phyloP scores from a whole-genome alignment of 2,113 vertebrate species.

The Peromyscus leucopus region DNA sequence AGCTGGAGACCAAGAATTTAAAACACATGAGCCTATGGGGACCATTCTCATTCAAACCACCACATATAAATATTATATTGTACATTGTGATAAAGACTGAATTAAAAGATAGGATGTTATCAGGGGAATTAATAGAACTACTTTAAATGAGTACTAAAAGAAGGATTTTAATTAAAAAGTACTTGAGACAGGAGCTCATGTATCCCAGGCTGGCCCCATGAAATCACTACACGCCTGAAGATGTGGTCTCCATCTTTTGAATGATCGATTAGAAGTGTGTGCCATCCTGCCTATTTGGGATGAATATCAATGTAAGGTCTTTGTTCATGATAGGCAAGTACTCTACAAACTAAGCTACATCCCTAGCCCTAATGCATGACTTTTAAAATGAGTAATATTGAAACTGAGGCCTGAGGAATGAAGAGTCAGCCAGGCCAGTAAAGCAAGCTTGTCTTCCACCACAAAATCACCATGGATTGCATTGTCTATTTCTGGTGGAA shows the following conservation, averaged over 20 bases:
- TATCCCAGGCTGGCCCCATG: no score
- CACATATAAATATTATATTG: neutral
- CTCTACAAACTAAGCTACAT: neutral
- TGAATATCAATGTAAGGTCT: neutral
- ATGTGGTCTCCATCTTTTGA: neutral
- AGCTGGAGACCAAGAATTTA: neutral
- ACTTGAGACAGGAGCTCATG: neutral
- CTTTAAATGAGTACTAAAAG: neutral
- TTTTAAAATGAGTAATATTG: neutral
- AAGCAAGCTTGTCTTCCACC: neutral
- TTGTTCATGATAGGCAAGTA: neutral
- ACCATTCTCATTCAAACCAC: neutral
- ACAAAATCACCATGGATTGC: neutral
- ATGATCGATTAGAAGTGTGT: neutral
- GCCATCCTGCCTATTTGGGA: neutral
- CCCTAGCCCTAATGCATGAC: neutral
- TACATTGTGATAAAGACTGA: neutral
- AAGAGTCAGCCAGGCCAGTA: neutral
- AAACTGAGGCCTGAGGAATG: neutral
- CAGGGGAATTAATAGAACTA: neutral
- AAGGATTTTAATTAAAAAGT: neutral
- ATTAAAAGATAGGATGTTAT: neutral
- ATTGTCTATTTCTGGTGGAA: neutral
- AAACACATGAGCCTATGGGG: neutral
- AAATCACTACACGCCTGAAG: neutral